Percentiles rank a stretch among this genome's conserved stretches.
These are phyloP conservation scores for Cryptops parisi DNA, from an alignment of 2,888 invertebrate genomes.

Conservation along the genomic window DNA sequence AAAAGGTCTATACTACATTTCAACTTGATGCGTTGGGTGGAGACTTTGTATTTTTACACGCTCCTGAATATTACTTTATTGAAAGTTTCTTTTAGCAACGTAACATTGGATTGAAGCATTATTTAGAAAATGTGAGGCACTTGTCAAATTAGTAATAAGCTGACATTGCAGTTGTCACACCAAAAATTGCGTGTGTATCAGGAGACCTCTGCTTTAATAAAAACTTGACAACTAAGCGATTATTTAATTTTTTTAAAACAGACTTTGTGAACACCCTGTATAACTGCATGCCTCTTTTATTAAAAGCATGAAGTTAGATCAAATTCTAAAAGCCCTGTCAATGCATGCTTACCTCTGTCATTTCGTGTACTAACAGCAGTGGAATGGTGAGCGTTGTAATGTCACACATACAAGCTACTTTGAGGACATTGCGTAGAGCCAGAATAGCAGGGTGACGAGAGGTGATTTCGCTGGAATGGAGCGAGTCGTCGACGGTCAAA, in stretches of 20 bases:
- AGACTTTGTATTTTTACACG: no score
- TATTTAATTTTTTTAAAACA: background rate
- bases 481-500: constrained; percentile 68
- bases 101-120: no score
- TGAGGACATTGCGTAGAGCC: constrained; percentile 84
- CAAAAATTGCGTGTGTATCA: no score
- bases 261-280: no score
- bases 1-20: background rate
- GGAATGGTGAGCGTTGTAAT: constrained; percentile 86
- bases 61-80: no score
- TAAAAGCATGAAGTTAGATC: background rate
- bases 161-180: no score
- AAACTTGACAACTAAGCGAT: background rate
- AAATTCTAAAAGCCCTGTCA: background rate
- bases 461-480: constrained; percentile 60
- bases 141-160: no score
- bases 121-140: no score
- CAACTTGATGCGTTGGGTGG: no score
- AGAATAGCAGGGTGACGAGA: constrained; percentile 91
- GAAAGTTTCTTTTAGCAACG: no score
- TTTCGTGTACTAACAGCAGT: constrained; percentile 77
- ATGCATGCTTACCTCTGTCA: constrained; percentile 58
- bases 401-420: constrained; percentile 88
- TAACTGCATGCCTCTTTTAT: no score
- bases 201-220: no score